Evolutionary conservation across 2,888 invertebrate species (phyloP), one percentile per base, ranked within the genome.

Genomic region (Lasioglossum oenotherae): DNA sequence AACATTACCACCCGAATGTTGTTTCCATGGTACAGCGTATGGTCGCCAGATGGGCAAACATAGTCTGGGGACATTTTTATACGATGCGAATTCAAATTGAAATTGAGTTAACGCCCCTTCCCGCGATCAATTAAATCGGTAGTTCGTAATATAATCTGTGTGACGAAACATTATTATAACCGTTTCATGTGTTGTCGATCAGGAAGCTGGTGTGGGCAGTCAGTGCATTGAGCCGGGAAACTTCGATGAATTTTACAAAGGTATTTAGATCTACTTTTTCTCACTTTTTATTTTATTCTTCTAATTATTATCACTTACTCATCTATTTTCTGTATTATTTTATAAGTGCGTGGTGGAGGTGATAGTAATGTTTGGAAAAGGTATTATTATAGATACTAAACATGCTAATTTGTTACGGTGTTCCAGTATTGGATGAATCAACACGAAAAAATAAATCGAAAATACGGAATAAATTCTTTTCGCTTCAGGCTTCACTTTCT

Each of bases 41-140:
- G 3, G 8, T 31, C 82, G 57, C 73, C 74, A 86, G 86, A 53
- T 79, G 86, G 79, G 79, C 67, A 8, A 44, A 35, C 49, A 49
- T 73, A 69, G 49, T 64, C 60, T 16, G 57, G 35, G 60, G 46
- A 14, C 3, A 82, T 79, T 79, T 85, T 81, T 85, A 75, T 78
- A 60, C 41, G 53, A 53, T 46, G 53, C 12, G 71, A 82, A 81
- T 86, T 86, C 76, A 82, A 86, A 82, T 79, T 69, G 46, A 46
- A 46, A 46, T 46, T 16, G 46, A 46, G 46, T 46, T 46, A 16
- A 46, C 46, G 46, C 46, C 46, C 19, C 53, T 84, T 77, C n/a
- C 64, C 38, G 46, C 73, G 78, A 85, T 85, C 85, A 81, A 85
- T 85, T 75, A 64, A 69, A 78, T 80, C 31, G 67, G 75, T 75